Evolutionary conservation across 2,888 invertebrate species (phyloP), one percentile per base, ranked within the genome.

Genomic region (Dynastes tityus): DNA sequence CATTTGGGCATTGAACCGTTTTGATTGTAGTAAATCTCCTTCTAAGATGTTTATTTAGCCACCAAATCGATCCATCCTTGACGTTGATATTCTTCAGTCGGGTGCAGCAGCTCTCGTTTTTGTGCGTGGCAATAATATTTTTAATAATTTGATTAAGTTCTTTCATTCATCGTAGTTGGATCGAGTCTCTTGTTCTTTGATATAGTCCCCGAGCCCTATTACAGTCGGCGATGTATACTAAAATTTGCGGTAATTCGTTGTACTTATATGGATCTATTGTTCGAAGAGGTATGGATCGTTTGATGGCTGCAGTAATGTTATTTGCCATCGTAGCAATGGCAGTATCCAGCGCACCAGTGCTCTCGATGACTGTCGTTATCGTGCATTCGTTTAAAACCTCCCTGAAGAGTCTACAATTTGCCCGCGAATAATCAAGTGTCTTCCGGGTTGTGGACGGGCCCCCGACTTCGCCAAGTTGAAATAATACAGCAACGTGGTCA

Each of bases 21-120:
- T 37, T 37, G n/a, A 65, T 40, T 13, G n/a, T 32, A 8, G n/a
- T 16, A 8, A 5, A n/a, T n/a, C n/a, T 11, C 40, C n/a, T 40
- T 13, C 65, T 11, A 4, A 65, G 37, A 13, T 37, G 40, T n/a
- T 65, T 65, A 40, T 37, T 65, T n/a, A 40, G 65, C 40, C 65
- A 4, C 65, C 65, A 65, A 16, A 65, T 40, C 13, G 37, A 40
- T 8, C 65, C 65, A n/a, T 65, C 65, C 37, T 40, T 9, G 3
- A n/a, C 22, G 22, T 22, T 22, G 22, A 22, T 22, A 22, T 22
- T 37, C n/a, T 65, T 1, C 37, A n/a, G n/a, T 22, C 22, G 22
- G 22, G 22, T 22, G 22, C 22, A 22, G 1, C 22, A 22, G 22
- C 1, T 22, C 22, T 22, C 22, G 22, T 22, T 22, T 22, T 22